These are phyloP conservation scores for Serrognathus titanus DNA, from an alignment of 2,888 invertebrate genomes.

Conservation along the genomic window DNA sequence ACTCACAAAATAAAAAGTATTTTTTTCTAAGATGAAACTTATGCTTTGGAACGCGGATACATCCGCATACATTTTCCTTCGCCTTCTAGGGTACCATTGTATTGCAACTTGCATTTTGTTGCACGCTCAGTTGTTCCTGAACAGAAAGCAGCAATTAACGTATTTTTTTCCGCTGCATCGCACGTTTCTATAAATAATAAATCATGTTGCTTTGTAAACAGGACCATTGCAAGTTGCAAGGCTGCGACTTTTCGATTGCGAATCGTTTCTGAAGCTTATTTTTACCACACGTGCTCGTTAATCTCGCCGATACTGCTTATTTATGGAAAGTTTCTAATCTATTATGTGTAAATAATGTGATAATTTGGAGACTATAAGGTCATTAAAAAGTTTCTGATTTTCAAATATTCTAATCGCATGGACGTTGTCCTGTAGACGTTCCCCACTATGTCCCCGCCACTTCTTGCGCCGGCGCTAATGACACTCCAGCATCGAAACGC, in stretches of 20 bases:
- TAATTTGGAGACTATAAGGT: not conserved
- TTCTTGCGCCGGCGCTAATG: slow-evolving; percentile 29
- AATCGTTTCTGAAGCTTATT: not conserved
- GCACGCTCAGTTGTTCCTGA: too few relatives aligned
- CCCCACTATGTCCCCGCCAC: slow-evolving; percentile 24
- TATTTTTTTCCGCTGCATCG: not conserved
- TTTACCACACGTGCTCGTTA: not conserved
- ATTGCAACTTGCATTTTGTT: too few relatives aligned
- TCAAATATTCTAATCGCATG: slow-evolving; percentile 21
- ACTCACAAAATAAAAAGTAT: too few relatives aligned
- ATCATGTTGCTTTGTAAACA: not conserved
- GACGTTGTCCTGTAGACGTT: slow-evolving; percentile 15
- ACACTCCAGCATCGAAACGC: slow-evolving; percentile 24
- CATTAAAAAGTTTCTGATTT: slow-evolving; percentile 9
- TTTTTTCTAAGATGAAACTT: too few relatives aligned
- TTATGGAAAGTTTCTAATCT: slow-evolving; percentile 1
- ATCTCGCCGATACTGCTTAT: not conserved
- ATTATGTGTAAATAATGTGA: not conserved
- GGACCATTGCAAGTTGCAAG: not conserved
- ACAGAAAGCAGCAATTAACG: too few relatives aligned
- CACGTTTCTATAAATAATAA: not conserved
- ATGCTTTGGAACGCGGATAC: too few relatives aligned
- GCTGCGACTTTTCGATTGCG: too few relatives aligned
- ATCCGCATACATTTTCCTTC: too few relatives aligned
- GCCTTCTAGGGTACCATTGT: too few relatives aligned